Evolutionary conservation across 2,888 invertebrate genomes (phyloP).

Genomic region (Papilio elwesi): DNA sequence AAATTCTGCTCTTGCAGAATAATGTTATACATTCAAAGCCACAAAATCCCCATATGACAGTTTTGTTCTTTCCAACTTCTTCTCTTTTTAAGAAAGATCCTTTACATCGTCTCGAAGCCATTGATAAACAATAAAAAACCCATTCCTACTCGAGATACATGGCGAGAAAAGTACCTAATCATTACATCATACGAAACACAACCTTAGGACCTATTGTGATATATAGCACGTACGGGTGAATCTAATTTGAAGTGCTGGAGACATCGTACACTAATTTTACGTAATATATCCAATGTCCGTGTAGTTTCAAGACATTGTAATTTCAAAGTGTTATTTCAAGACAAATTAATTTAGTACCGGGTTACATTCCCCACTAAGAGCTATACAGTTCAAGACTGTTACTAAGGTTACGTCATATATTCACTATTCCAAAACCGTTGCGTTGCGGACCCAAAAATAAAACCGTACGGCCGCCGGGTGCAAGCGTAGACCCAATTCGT

Average conservation of each 20-base stretch:
- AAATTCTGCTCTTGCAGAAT: too few relatives aligned
- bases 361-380: not conserved
- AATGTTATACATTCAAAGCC: too few relatives aligned
- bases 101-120: too few relatives aligned
- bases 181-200: not conserved
- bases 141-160: too few relatives aligned
- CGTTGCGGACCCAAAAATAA: slow-evolving; percentile 33
- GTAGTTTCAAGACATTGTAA: slow-evolving; percentile 25
- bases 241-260: slow-evolving; percentile 2
- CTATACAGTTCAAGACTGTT: not conserved
- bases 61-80: too few relatives aligned
- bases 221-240: not conserved
- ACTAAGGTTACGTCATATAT: slow-evolving; percentile 11
- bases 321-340: slow-evolving; percentile 28
- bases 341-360: slow-evolving; percentile 20
- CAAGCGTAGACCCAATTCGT: slow-evolving; percentile 74
- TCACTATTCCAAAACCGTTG: slow-evolving; percentile 30
- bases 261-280: slow-evolving; percentile 8
- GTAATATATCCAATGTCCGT: slow-evolving; percentile 19
- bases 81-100: too few relatives aligned
- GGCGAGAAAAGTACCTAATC: too few relatives aligned
- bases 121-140: too few relatives aligned
- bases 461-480: slow-evolving; percentile 48
- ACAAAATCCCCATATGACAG: too few relatives aligned
- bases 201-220: not conserved